phyloP scores from a whole-genome alignment of 2,888 invertebrate species.

The Cephalotes varians region DNA sequence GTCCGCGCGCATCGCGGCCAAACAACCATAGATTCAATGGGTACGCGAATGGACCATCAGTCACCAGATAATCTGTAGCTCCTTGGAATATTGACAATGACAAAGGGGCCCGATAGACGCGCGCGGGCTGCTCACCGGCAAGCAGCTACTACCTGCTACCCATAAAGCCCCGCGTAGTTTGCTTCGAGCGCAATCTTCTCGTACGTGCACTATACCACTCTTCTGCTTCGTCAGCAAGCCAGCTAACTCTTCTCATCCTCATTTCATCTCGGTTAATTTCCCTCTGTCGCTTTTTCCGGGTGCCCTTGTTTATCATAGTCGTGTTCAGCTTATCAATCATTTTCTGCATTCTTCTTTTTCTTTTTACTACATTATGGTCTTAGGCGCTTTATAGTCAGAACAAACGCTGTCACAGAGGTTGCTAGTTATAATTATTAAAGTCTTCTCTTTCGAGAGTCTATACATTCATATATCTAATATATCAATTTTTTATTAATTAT shows the following conservation, averaged over 20 bases:
- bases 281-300: slow-evolving; percentile 64
- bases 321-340: slow-evolving; percentile 56
- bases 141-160: slow-evolving; percentile 72
- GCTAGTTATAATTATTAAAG: neutral
- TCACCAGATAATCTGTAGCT: slow-evolving; percentile 80
- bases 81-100: slow-evolving; percentile 81
- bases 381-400: neutral
- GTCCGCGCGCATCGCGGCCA: slow-evolving; percentile 68
- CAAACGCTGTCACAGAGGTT: neutral
- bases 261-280: slow-evolving; percentile 67
- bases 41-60: slow-evolving; percentile 78
- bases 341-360: slow-evolving; percentile 29
- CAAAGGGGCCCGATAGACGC: slow-evolving; percentile 71
- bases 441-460: neutral
- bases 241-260: slow-evolving; percentile 54
- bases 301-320: slow-evolving; percentile 43
- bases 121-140: slow-evolving; percentile 39
- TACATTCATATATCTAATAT: neutral
- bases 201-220: slow-evolving; percentile 21
- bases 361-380: neutral
- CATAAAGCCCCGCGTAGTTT: slow-evolving; percentile 64
- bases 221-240: slow-evolving; percentile 57
- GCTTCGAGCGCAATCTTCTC: slow-evolving; percentile 32
- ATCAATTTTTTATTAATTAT: neutral
- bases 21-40: slow-evolving; percentile 72